Percentiles rank a stretch among this genome's conserved stretches.
Conservation (phyloP, 2,888 invertebrate species). For the Doris montereyensis region DNA sequence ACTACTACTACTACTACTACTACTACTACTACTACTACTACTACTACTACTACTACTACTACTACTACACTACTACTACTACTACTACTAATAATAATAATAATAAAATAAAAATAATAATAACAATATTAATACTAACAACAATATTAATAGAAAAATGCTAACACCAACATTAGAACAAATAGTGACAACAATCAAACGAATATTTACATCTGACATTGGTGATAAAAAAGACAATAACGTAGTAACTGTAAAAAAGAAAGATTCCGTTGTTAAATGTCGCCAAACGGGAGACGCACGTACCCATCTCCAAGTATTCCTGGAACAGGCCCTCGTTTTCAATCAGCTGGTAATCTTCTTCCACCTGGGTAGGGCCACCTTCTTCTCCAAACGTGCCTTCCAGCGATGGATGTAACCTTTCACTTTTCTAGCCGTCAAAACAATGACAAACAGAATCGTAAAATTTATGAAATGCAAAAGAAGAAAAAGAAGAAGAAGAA, state of each 20-base stretch:
- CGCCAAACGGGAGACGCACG: too few relatives aligned
- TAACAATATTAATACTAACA: too few relatives aligned
- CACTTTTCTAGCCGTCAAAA: slow-evolving; percentile 74
- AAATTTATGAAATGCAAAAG: too few relatives aligned
- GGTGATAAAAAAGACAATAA: background rate
- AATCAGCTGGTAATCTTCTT: slow-evolving; percentile 76
- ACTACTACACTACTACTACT: too few relatives aligned
- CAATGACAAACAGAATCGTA: too few relatives aligned
- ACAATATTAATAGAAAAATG: too few relatives aligned
- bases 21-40: slow-evolving; percentile 6
- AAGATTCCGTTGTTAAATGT: too few relatives aligned
- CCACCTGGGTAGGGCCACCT: slow-evolving; percentile 71
- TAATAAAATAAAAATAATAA: too few relatives aligned
- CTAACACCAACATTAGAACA: background rate
- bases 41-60: slow-evolving; percentile 9
- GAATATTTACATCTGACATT: background rate
- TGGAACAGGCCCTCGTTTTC: slow-evolving; percentile 77
- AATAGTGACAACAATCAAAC: background rate
- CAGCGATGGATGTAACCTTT: slow-evolving; percentile 74
- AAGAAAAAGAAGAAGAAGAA: too few relatives aligned
- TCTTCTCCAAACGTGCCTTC: slow-evolving; percentile 56
- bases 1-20: background rate
- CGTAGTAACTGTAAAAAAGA: too few relatives aligned
- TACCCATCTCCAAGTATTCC: slow-evolving; percentile 78
- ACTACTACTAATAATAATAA: too few relatives aligned